A percentile compares a stretch with the other conserved stretches of the same genome.
These are phyloP conservation scores for Allophyes oxyacanthae DNA, from an alignment of 2,888 invertebrate species.

Conservation along the genomic window DNA sequence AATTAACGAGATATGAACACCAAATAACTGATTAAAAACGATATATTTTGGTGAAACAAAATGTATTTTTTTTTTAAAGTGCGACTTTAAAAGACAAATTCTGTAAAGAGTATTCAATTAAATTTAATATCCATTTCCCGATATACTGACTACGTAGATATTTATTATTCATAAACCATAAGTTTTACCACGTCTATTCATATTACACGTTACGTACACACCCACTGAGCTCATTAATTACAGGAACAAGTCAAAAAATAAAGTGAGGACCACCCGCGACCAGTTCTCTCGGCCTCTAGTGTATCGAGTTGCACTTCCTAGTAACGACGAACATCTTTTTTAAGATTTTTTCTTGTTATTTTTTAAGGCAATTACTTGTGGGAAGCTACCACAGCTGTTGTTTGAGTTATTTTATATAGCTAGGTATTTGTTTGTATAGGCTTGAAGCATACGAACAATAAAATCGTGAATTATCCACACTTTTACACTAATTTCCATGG, in stretches of 20 bases:
- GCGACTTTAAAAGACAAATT: no score
- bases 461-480: no score
- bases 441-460: background rate
- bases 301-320: conserved; percentile 75
- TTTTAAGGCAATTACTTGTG: conserved; percentile 40
- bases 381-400: conserved; percentile 27
- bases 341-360: conserved; percentile 31
- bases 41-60: no score
- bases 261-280: conserved; percentile 77
- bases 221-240: conserved; percentile 73
- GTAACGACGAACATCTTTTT: conserved; percentile 50
- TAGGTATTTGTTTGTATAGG: conserved; percentile 1
- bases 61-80: no score
- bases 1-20: conserved; percentile 23
- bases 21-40: conserved; percentile 20
- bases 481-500: no score
- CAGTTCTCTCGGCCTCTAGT: conserved; percentile 66
- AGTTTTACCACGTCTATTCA: conserved; percentile 61
- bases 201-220: conserved; percentile 56
- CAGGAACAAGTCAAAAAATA: conserved; percentile 67
- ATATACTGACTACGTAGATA: no score
- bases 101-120: no score
- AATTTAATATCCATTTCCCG: conserved; percentile 24
- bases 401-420: conserved; percentile 15
- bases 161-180: no score